Conservation (phyloP, 2,888 invertebrate genomes). For the Papilio protenor region DNA sequence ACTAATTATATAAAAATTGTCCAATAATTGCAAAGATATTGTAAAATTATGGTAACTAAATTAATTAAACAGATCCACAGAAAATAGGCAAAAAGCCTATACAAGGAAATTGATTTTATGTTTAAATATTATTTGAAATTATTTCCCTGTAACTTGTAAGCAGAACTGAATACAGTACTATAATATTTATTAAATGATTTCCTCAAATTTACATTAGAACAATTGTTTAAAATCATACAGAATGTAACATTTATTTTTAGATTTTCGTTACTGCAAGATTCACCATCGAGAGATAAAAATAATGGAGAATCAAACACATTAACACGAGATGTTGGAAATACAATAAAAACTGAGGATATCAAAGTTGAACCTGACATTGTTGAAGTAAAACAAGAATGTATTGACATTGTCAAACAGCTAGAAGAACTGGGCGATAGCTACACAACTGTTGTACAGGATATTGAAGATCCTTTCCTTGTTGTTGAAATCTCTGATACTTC, state of each 20-base stretch:
- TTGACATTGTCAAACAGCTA: constrained; percentile 52
- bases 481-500: constrained; percentile 69
- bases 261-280: constrained; percentile 47
- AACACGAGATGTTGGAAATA: neutral
- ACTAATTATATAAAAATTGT: neutral
- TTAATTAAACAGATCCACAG: no score
- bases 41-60: no score
- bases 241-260: constrained; percentile 43
- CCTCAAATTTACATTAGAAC: neutral
- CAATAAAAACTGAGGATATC: neutral
- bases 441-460: constrained; percentile 57
- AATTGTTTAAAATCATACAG: neutral
- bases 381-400: constrained; percentile 49
- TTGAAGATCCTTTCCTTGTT: constrained; percentile 66
- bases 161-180: no score
- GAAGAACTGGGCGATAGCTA: constrained; percentile 59
- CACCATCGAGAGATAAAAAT: constrained; percentile 30
- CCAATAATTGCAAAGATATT: no score
- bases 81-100: no score
- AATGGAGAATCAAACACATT: neutral
- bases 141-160: no score
- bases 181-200: neutral
- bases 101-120: no score
- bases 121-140: no score
- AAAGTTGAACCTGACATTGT: neutral